Evolutionary conservation across 2,888 invertebrate genomes (phyloP), one percentile per base, ranked within the genome.

Genomic region (Oscheius sp.): DNA sequence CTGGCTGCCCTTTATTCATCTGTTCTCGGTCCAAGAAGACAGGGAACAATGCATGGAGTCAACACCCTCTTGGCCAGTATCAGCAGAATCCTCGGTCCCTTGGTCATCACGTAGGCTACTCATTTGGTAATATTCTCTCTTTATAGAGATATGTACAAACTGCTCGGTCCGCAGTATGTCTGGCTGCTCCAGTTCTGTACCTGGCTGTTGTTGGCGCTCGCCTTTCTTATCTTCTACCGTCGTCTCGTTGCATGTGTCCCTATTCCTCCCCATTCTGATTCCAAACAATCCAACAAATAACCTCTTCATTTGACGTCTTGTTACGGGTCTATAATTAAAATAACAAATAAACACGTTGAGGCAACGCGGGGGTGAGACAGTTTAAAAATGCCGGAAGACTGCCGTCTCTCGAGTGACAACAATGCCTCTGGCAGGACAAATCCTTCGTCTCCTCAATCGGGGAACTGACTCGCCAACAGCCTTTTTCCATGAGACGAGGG

Each of bases 31-130:
- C 56, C 63, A 1, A 38, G 68, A 44, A 26, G 62, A 2, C 68
- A 68, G 24, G 68, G 68, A 9, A 68, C 68, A 49, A 63, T 62
- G 68, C 63, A 63, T 17, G 68, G 68, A 28, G 50, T 68, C 12
- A 68, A 68, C 56, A 63, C 68, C 17, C 63, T 68, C 12, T 9
- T 68, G 28, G 62, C 68, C 32, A 56, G 63, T 9, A 26, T n/a
- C 28, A 63, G 63, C 38, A 4, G 68, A 17, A 56, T 68, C 2
- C n/a, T 49, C 14, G 68, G 68, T 8, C 68, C 68, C 2, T n/a
- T 68, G 30, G 36, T 49, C 17, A 36, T 68, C 22, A 64, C 64
- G 68, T 63, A 32, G 32, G 68, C 47, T 36, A 17, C 24, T n/a
- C 14, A 26, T 38, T 26, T 12, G 41, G 8, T 6, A 4, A 17